Conservation (phyloP, 1,140 invertebrate genomes). For the Drosophila willistoni region DNA sequence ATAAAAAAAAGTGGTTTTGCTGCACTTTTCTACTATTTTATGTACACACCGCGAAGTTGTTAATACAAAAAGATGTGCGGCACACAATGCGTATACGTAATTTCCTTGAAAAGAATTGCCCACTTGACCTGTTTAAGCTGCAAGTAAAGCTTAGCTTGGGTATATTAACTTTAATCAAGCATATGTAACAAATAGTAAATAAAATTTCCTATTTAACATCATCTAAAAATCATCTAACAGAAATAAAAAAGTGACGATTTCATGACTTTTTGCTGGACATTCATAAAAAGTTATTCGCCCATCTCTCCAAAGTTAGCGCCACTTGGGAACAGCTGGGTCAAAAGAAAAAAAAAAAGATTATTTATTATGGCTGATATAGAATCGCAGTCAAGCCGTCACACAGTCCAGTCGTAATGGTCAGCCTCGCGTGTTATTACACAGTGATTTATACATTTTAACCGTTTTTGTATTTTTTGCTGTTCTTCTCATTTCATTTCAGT, state of each 20-base stretch:
- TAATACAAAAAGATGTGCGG: background rate
- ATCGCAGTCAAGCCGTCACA: constrained; percentile 21
- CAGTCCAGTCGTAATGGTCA: constrained; percentile 15
- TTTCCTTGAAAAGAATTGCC: constrained; percentile 34
- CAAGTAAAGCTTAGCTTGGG: no score
- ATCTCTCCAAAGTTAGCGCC: background rate
- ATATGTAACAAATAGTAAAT: no score
- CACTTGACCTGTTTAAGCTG: constrained; percentile 38
- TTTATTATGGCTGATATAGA: constrained; percentile 27
- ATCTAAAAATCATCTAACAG: no score
- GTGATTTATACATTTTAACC: constrained; percentile 58
- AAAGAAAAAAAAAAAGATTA: background rate
- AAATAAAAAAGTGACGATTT: no score
- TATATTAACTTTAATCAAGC: no score
- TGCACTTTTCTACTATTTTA: constrained; percentile 23
- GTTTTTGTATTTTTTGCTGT: constrained; percentile 32
- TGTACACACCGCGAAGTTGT: constrained; percentile 4
- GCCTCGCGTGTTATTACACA: constrained; percentile 46
- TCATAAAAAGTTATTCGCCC: background rate
- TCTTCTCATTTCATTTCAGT: constrained; percentile 9
- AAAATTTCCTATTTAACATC: background rate
- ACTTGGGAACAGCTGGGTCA: background rate
- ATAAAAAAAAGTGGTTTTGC: background rate
- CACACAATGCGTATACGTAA: constrained; percentile 49
- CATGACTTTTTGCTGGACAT: no score